These are phyloP conservation scores for Drosophila subsilvestris DNA, from an alignment of 2,888 invertebrate genomes.

Conservation along the genomic window DNA sequence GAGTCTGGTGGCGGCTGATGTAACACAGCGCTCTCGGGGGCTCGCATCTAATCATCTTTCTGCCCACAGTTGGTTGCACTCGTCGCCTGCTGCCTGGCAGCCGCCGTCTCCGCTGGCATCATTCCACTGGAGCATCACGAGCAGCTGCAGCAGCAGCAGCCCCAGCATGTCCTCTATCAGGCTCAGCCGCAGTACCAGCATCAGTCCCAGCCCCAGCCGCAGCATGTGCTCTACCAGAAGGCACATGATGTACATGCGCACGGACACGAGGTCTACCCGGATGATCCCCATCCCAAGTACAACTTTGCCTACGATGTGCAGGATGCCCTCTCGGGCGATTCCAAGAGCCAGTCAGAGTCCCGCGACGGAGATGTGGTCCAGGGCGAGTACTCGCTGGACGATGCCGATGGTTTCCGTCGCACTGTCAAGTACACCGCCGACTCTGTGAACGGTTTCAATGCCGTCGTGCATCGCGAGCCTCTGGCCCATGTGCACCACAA, in stretches of 20 bases:
- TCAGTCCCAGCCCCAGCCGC: conserved; percentile 57
- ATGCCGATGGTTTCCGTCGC: conserved; percentile 83
- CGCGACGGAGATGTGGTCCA: conserved; percentile 83
- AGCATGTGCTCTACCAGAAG: conserved; percentile 71
- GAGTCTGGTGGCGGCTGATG: conserved; percentile 44
- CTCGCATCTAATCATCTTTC: not conserved
- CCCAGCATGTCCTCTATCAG: conserved; percentile 37
- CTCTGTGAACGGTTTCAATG: conserved; percentile 83
- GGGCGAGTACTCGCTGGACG: conserved; percentile 83
- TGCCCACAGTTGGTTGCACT: conserved; percentile 64
- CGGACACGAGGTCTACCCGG: conserved; percentile 73
- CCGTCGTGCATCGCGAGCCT: conserved; percentile 82
- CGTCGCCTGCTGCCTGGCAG: conserved; percentile 64
- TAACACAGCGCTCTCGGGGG: not conserved
- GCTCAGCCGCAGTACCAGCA: conserved; percentile 36
- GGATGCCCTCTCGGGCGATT: conserved; percentile 82
- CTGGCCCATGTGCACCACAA: conserved; percentile 69
- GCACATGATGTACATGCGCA: conserved; percentile 69
- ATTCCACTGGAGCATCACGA: conserved; percentile 75
- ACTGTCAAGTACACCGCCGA: conserved; percentile 83
- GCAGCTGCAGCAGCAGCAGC: conserved; percentile 36
- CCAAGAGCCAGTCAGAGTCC: conserved; percentile 82
- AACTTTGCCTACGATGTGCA: conserved; percentile 83
- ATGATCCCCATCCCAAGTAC: conserved; percentile 81
- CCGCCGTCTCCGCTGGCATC: conserved; percentile 69